Conservation (phyloP, 2,888 invertebrate genomes). For the Selenia dentaria region DNA sequence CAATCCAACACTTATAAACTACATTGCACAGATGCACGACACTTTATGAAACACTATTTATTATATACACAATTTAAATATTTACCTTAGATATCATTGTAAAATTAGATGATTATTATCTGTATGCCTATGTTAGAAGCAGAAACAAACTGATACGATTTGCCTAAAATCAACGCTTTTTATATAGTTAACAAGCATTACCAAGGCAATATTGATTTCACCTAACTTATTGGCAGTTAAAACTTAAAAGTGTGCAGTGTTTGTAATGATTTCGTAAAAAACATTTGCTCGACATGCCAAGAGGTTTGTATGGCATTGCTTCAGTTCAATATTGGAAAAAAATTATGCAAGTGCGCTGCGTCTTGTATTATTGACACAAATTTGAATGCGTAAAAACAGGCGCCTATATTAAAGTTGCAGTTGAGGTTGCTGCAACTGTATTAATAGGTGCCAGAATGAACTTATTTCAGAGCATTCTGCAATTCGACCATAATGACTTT, state of each 20-base stretch:
- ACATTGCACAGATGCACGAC: neutral
- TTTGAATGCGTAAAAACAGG: conserved; percentile 43
- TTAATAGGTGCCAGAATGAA: conserved; percentile 3
- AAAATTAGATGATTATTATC: conserved; percentile 32
- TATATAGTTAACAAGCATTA: conserved; percentile 68
- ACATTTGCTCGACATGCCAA: conserved; percentile 46
- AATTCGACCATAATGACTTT: neutral
- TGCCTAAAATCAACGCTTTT: conserved; percentile 60
- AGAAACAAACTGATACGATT: conserved; percentile 64
- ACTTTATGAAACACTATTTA: conserved; percentile 4
- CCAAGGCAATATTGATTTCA: conserved; percentile 78
- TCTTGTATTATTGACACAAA: conserved; percentile 49
- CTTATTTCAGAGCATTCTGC: neutral
- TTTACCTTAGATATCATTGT: conserved; percentile 74
- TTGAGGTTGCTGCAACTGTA: conserved; percentile 30
- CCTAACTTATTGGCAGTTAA: conserved; percentile 56
- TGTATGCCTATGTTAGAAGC: conserved; percentile 50
- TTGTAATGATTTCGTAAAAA: conserved; percentile 66
- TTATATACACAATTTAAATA: conserved; percentile 2
- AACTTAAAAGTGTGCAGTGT: conserved; percentile 51
- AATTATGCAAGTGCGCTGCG: conserved; percentile 47
- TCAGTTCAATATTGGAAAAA: conserved; percentile 43
- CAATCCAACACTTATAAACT: neutral
- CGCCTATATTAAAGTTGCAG: conserved; percentile 34
- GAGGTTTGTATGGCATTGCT: conserved; percentile 52